Evolutionary conservation across 2,113 vertebrate species (phyloP), one percentile per base, ranked within the genome.

Genomic region (Brachyistius frenatus): DNA sequence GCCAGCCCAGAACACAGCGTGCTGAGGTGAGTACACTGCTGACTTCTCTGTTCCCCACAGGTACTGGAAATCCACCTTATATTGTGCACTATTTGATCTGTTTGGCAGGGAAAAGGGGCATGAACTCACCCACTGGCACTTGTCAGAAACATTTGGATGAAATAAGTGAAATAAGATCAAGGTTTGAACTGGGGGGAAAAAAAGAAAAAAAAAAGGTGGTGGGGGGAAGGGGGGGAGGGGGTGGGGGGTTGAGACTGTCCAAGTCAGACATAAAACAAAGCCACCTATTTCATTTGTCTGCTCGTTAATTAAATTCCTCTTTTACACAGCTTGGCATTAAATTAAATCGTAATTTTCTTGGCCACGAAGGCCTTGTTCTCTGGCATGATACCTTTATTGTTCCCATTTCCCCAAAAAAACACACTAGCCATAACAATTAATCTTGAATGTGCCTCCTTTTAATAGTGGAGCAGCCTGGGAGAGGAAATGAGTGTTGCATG

Each of bases 1-100:
- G 89, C 74, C 91, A 97, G 73, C 98, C 98, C 66, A 93, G 95
- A 76, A 99, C 98, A 0, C 98, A 99, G 67, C 94, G 94, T 88
- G 96, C 97, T 58, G 97, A 99, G 96, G 98, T 99, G 90, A 96
- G 87, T 87, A 44, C 36, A 57, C 2, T 54, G 85, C 85, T 93
- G 76, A 78, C 60, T 46, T 53, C 16, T 63, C 66, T 8, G 0
- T 82, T 85, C 50, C 73, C 74, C 49, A 52, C 75, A 87, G 71
- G 77, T 74, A 54, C 67, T 68, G 78, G 60, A 74, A 87, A 80
- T 66, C 52, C 78, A 66, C 58, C 58, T 84, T 36, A 33, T 57
- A 61, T 78, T 81, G 35, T 47, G 56, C 65, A 66, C 7, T 55
- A 10, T 33, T 89, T 84, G 49, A 66, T 84, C 58, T 79, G 68